These are phyloP conservation scores for Mungos mungo DNA, from an alignment of 2,113 vertebrate species.

Conservation along the genomic window DNA sequence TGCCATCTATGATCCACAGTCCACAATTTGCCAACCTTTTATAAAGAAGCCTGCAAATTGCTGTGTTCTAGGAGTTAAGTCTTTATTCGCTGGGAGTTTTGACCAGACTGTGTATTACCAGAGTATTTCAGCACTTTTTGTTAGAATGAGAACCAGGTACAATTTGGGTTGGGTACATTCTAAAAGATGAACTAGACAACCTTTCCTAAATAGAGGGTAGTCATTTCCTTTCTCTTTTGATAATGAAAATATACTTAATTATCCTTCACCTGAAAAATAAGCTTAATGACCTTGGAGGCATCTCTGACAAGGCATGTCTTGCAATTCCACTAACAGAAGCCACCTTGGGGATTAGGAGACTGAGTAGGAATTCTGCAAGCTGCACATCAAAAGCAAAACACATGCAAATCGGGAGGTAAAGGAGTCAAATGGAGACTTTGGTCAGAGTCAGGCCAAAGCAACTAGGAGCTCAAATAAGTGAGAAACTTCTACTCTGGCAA, in stretches of 20 bases:
- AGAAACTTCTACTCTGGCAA: not conserved
- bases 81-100: not conserved
- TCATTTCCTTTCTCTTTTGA: not conserved
- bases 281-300: not conserved
- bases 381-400: not conserved
- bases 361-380: not conserved
- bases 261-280: slow-evolving; percentile 15
- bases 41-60: not conserved
- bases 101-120: not conserved
- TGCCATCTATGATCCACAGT: not conserved
- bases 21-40: not conserved
- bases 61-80: not conserved
- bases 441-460: not conserved
- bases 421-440: not conserved
- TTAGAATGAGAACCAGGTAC: not conserved
- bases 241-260: not conserved
- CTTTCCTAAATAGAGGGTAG: not conserved
- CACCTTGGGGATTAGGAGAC: not conserved
- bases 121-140: not conserved
- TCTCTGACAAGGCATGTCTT: not conserved
- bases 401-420: not conserved
- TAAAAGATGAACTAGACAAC: not conserved
- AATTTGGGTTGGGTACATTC: not conserved
- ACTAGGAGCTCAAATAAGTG: not conserved
- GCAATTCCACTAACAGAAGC: not conserved